A percentile compares a stretch with the other conserved stretches of the same genome.
Evolutionary conservation across 2,113 vertebrate genomes (phyloP).

Genomic region (Oncorhynchus mykiss): DNA sequence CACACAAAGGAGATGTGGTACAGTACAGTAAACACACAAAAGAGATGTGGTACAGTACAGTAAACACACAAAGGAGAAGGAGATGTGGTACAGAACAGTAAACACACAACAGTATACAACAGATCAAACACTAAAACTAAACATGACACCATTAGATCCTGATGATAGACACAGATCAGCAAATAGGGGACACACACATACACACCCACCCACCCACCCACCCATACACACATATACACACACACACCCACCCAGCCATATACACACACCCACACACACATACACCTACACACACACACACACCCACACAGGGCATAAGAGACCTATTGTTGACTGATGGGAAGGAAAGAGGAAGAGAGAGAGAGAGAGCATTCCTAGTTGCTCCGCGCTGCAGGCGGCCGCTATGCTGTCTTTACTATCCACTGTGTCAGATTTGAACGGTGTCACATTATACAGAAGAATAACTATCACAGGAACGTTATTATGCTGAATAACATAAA

Average conservation of each 20-base stretch:
- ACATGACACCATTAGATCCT: too few species aligned
- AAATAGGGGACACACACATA: too few species aligned
- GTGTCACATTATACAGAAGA: conserved; percentile 18
- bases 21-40: too few species aligned
- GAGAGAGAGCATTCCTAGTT: conserved; percentile 40
- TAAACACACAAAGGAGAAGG: too few species aligned
- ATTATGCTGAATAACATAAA: conserved; percentile 45
- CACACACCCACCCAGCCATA: conserved; percentile 3
- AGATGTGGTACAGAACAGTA: too few species aligned
- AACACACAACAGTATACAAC: too few species aligned
- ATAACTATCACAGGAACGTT: conserved; percentile 56
- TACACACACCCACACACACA: not conserved
- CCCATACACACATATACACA: conserved; percentile 17
- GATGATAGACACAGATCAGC: too few species aligned
- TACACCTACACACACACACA: not conserved
- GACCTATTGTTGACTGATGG: conserved; percentile 56
- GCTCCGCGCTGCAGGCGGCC: conserved; percentile 46
- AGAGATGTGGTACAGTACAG: too few species aligned
- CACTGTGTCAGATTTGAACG: conserved; percentile 48
- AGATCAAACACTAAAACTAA: too few species aligned
- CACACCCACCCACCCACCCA: conserved; percentile 1
- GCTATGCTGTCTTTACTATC: conserved; percentile 52
- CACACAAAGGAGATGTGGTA: too few species aligned
- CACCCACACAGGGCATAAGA: conserved; percentile 43
- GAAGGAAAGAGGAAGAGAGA: conserved; percentile 12